Conservation (phyloP, 2,888 invertebrate genomes). For the Thyatira batis region DNA sequence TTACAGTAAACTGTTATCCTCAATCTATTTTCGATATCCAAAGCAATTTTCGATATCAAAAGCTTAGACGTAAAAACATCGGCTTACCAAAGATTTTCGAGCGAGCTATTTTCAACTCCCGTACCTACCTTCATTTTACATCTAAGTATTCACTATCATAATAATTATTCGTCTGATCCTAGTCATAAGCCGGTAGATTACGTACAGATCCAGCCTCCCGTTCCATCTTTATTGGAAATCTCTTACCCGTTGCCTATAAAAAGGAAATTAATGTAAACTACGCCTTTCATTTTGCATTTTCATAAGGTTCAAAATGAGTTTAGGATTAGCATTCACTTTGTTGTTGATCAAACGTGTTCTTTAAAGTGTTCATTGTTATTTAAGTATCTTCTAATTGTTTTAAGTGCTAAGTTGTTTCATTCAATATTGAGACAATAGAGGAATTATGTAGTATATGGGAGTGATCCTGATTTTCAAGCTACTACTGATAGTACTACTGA, state of each 20-base stretch:
- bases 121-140: not conserved
- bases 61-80: too few species aligned
- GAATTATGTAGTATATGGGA: too few species aligned
- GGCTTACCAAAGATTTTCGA: too few species aligned
- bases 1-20: too few species aligned
- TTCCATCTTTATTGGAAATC: not conserved
- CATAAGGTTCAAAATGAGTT: not conserved
- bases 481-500: too few species aligned
- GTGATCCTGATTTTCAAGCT: too few species aligned
- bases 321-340: not conserved
- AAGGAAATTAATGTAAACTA: not conserved
- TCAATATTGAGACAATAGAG: too few species aligned
- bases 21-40: too few species aligned
- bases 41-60: too few species aligned
- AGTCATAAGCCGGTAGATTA: conserved; percentile 3
- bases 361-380: too few species aligned
- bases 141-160: not conserved
- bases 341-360: not conserved
- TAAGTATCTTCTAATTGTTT: too few species aligned
- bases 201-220: not conserved
- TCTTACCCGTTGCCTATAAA: not conserved
- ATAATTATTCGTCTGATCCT: conserved; percentile 10
- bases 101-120: not conserved
- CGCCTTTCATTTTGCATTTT: not conserved
- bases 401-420: too few species aligned